Evolutionary conservation across 2,797 vertebrate species (phyloP).

Genomic region (Octomys mimax): DNA sequence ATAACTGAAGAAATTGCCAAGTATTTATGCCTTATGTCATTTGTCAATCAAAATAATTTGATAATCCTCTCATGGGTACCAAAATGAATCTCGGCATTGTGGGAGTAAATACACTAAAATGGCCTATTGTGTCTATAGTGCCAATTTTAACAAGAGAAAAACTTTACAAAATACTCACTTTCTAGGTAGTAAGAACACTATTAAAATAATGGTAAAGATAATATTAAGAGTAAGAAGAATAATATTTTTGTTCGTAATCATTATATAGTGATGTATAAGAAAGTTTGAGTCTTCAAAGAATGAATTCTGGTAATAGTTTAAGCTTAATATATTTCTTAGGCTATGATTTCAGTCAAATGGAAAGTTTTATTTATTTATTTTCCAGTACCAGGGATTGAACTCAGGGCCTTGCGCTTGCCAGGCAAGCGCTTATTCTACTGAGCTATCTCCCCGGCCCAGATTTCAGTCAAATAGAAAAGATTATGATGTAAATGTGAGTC

Average conservation of each 20-base stretch:
- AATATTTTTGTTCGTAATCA: conserved; percentile 55
- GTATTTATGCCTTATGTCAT: conserved; percentile 79
- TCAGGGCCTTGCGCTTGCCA: no score
- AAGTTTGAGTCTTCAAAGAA: conserved; percentile 54
- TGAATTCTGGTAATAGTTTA: conserved; percentile 56
- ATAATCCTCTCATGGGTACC: conserved; percentile 38
- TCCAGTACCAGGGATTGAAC: no score
- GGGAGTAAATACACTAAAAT: conserved; percentile 30
- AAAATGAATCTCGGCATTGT: conserved; percentile 49
- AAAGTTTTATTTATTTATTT: not conserved
- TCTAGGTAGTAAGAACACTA: not conserved
- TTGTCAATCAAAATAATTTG: conserved; percentile 64
- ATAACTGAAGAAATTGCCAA: conserved; percentile 79
- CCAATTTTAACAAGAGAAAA: conserved; percentile 17
- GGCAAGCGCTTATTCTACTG: no score
- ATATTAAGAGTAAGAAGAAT: no score
- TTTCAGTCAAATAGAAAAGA: conserved; percentile 62
- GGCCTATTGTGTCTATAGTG: not conserved
- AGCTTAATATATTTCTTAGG: conserved; percentile 68
- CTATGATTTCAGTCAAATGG: conserved; percentile 64
- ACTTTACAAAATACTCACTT: conserved; percentile 51
- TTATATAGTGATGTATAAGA: not conserved
- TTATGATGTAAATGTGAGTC: conserved; percentile 50
- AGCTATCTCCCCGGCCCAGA: not conserved
- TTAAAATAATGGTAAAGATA: no score